Percentiles rank a stretch among this genome's conserved stretches.
Evolutionary conservation across 2,113 vertebrate genomes (phyloP).

Genomic region (Corydoras maculifer): DNA sequence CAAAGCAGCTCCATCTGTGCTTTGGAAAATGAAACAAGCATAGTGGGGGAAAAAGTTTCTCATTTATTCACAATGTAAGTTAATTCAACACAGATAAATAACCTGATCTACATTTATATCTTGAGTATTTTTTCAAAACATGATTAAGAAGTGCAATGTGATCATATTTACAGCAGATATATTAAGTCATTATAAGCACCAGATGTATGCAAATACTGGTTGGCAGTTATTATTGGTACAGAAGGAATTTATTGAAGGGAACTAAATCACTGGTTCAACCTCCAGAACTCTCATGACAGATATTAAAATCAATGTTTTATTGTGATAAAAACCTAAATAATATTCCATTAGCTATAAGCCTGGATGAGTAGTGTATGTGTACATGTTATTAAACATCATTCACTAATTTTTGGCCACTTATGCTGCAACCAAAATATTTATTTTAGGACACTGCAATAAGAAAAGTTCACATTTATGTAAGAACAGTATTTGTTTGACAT

Average conservation of each 20-base stretch:
- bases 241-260: neutral
- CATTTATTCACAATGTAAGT: constrained; percentile 27
- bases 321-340: too few species aligned
- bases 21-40: constrained; percentile 34
- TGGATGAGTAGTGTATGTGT: too few species aligned
- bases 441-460: too few species aligned
- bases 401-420: too few species aligned
- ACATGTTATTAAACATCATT: too few species aligned
- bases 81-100: constrained; percentile 22
- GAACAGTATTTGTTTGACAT: too few species aligned
- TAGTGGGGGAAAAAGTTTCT: constrained; percentile 2
- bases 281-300: too few species aligned
- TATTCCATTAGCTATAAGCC: too few species aligned
- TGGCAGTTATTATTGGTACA: neutral
- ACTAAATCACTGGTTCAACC: neutral
- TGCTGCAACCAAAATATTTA: too few species aligned
- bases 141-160: neutral
- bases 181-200: neutral
- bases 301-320: too few species aligned
- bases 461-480: too few species aligned
- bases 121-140: constrained; percentile 25
- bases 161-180: neutral
- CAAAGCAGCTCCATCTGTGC: constrained; percentile 35
- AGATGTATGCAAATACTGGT: neutral
- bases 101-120: constrained; percentile 3